A percentile compares a stretch with the other conserved stretches of the same genome.
These are phyloP conservation scores for Phylloscopus whistleri DNA, from an alignment of 2,113 vertebrate genomes.

Conservation along the genomic window DNA sequence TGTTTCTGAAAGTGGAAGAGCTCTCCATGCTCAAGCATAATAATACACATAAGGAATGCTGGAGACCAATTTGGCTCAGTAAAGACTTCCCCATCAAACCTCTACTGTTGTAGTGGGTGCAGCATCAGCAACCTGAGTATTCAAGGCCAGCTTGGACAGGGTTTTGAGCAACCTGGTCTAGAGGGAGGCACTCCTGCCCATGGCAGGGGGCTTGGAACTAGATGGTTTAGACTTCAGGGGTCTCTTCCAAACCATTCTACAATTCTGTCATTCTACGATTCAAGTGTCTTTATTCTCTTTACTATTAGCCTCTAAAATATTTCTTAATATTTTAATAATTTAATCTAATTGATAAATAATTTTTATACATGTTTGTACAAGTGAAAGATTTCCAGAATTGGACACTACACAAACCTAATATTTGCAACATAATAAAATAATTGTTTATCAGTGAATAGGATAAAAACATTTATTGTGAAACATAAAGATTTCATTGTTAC, in stretches of 20 bases:
- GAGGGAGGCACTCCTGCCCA: not conserved
- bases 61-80: fast-evolving
- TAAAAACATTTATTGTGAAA: not conserved
- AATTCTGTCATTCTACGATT: not conserved
- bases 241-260: not conserved
- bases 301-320: not conserved
- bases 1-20: not conserved
- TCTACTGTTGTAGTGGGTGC: not conserved
- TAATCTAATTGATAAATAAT: no score
- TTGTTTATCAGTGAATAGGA: not conserved
- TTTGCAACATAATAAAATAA: not conserved
- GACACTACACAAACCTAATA: not conserved
- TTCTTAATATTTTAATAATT: no score
- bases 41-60: fast-evolving
- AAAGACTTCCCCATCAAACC: not conserved
- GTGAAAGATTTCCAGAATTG: not conserved
- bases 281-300: not conserved
- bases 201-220: not conserved
- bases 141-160: not conserved
- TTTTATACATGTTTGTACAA: not conserved
- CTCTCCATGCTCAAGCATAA: not conserved
- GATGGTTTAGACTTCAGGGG: not conserved
- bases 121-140: not conserved
- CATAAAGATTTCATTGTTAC: not conserved
- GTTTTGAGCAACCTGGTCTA: not conserved